Evolutionary conservation across 2,113 vertebrate genomes (phyloP), one percentile per base, ranked within the genome.

Genomic region (Edolisoma coerulescens): DNA sequence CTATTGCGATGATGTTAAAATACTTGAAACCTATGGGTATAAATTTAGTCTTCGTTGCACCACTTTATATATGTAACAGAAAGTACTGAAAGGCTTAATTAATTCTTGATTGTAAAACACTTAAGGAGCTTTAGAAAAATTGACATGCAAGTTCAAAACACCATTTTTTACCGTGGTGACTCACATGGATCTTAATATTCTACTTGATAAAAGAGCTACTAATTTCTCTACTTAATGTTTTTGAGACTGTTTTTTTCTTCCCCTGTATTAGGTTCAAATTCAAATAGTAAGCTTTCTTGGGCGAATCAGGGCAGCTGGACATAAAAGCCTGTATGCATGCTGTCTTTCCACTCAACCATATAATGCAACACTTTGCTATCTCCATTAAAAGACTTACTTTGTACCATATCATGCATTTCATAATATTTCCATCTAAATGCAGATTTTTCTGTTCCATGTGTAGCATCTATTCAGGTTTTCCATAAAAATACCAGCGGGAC

Each of bases 341-440:
- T 97, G 90, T 97, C 95, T 97, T 95, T 96, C 88, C 97, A 96
- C 84, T 98, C 97, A 98, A 94, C 96, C 97, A 77, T 97, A 95
- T 97, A 97, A 98, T 97, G 84, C 93, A 95, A 89, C 97, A 96
- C 79, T 98, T 97, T 91, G 68, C 97, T 92, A 81, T 96, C 95
- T 92, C 96, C 94, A 95, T 98, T 98, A 97, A 98, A 98, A 97
- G 86, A 81, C 97, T 74, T 90, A 96, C 93, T 98, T 97, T 96
- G 89, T 96, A 98, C 75, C 83, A 83, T 92, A 95, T 96, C 89
- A 97, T 95, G 96, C 97, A 97, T 98, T 98, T 98, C 96, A 97
- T 98, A 98, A 98, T 98, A 98, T 98, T 98, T 98, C 97, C 96
- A 98, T 98, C 98, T 98, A 98, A 98, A 98, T 98, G 98, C 97